Base-by-base conservation (phyloP, 2,797 vertebrate genomes). In the Basileuterus tristriatus region DNA sequence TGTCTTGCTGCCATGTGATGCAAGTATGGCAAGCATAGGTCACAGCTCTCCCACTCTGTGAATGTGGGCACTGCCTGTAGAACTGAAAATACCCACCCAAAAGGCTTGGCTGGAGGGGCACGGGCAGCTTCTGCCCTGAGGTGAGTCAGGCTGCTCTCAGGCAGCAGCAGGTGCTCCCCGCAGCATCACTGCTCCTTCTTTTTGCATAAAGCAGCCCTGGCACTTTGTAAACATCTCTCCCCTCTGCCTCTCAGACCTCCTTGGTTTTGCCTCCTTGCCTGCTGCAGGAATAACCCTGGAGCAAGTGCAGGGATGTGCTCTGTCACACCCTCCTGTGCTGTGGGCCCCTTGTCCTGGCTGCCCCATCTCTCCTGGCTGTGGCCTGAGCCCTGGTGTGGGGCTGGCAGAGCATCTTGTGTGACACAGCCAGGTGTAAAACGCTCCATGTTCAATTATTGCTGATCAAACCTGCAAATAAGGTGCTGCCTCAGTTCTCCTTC, bases 41-140 rank as follows among this genome's bases (percentile, higher is more conserved):
- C 17, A 2, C 0, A 1, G 23, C 56, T 80, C 27, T 70, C 18
- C 23, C 0, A 1, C 15, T 43, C 26, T 2, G 6, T 16, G 90
- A 20, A 70, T 47, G 43, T 53, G 2, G 0, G 62, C n/a, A 8
- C 37, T 83, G 37, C 43, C 19, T n/a, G 49, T 34, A 20, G 53
- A 56, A n/a, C 30, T 49, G 93, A 86, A 80, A 88, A 50, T 23
- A 30, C 13, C 34, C 6, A 18, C 26, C 21, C 75, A 14, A 14
- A 23, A 18, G 47, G 36, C 9, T 58, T 19, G 9, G 58, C 52
- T 83, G 49, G 49, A 47, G 63, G 63, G 44, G 15, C 20, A 21
- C 0, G 0, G 55, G 17, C 4, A 30, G 22, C 64, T 93, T 92
- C 68, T 68, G 56, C 91, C 85, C 49, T 65, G 58, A 53, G 92